phyloP scores from a whole-genome alignment of 2,797 vertebrate species.

The Acrossocheilus fasciatus region DNA sequence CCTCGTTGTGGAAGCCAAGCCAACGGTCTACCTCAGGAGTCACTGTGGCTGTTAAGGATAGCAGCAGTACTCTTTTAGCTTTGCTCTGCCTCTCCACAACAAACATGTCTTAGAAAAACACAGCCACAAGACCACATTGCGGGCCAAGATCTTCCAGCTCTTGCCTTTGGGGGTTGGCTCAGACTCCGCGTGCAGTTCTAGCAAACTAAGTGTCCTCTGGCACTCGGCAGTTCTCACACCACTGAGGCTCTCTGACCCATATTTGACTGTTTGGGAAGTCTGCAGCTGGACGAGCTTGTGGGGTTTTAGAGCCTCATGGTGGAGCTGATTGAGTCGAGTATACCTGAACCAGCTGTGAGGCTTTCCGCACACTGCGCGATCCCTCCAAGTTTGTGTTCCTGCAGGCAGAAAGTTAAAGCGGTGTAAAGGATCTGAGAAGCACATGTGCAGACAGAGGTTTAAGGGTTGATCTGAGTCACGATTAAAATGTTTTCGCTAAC shows the following conservation, averaged over 20 bases:
- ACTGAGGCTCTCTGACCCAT: slow-evolving; percentile 44
- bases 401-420: slow-evolving; percentile 13
- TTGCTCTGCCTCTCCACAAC: slow-evolving; percentile 53
- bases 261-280: slow-evolving; percentile 53
- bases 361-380: slow-evolving; percentile 23
- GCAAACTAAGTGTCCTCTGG: slow-evolving; percentile 37
- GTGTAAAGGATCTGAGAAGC: slow-evolving; percentile 26
- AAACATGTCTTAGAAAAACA: slow-evolving; percentile 60
- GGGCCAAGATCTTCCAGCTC: slow-evolving; percentile 42
- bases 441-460: slow-evolving; percentile 30
- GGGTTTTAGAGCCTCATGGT: slow-evolving; percentile 27
- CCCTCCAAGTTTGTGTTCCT: slow-evolving; percentile 12
- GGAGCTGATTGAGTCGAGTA: slow-evolving; percentile 21
- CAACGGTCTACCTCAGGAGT: slow-evolving; percentile 55
- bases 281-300: slow-evolving; percentile 13
- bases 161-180: slow-evolving; percentile 40
- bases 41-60: slow-evolving; percentile 55
- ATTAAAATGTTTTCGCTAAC: slow-evolving; percentile 36
- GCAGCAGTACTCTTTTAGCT: slow-evolving; percentile 50
- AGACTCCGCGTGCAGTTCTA: slow-evolving; percentile 41
- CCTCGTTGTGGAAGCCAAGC: slow-evolving; percentile 42
- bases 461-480: slow-evolving; percentile 15
- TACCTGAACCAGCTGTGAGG: slow-evolving; percentile 46
- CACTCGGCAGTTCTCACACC: slow-evolving; percentile 43
- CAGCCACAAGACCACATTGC: slow-evolving; percentile 53